Base-by-base conservation (phyloP, 2,797 vertebrate species). In the Spinibarbus caldwelli region DNA sequence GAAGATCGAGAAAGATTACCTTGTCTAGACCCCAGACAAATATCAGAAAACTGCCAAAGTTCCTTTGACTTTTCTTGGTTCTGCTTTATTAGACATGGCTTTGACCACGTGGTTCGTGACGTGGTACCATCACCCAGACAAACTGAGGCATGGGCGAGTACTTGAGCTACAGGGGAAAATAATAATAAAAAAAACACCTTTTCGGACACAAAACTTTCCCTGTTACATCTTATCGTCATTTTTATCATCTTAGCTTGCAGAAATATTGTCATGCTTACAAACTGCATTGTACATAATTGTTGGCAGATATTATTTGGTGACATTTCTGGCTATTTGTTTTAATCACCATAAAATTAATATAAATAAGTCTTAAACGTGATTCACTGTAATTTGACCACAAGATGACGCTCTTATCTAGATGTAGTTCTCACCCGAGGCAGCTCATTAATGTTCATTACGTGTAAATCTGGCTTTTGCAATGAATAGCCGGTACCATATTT, bases 31-130 rank as follows among this genome's bases (percentile, higher is more conserved):
- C 14, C 21, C 21, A 75, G 57, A 71, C 70, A 80, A 45, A 80
- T 83, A n/a, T 91, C 41, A 75, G n/a, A 85, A 87, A 85, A 6
- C 67, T 91, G 89, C 90, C 90, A 91, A 94, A 94, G 88, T 93
- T 93, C 86, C 91, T 77, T 43, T 86, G 72, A 45, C 70, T 86
- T 92, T 90, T 91, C 85, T 86, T 85, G 86, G 8, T 29, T 83
- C 59, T 84, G 72, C 45, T 54, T 49, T 67, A 36, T n/a, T n/a
- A 9, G 47, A 52, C 76, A 43, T 78, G 78, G 79, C 29, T 14
- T 68, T 19, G 29, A 31, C 19, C 93, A 94, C 90, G 94, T 95
- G 92, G 92, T 62, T 89, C 14, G 3, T 86, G 86, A 91, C 90
- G 89, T 82, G 2, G 0, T 47, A 14, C 62, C 1, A 80, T 67